phyloP scores from a whole-genome alignment of 2,888 invertebrate species.

The Sarcophaga variegata region DNA sequence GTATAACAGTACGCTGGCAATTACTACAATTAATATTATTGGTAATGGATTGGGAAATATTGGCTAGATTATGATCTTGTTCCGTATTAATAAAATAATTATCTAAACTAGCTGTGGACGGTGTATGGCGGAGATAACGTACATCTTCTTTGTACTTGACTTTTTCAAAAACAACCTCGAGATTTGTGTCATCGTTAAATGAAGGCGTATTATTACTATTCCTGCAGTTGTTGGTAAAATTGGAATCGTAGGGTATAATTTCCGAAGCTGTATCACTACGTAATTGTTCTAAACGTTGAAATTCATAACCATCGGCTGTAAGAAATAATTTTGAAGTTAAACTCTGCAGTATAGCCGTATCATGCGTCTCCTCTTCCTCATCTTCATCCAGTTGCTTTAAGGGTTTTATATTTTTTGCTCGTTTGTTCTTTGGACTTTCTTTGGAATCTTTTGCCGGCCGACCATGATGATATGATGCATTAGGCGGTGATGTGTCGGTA shows the following conservation, averaged over 20 bases:
- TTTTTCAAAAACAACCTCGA: slow-evolving; percentile 78
- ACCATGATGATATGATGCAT: slow-evolving; percentile 32
- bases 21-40: slow-evolving; percentile 25
- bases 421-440: slow-evolving; percentile 48
- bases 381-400: slow-evolving; percentile 67
- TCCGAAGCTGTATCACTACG: slow-evolving; percentile 71
- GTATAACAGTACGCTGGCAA: slow-evolving; percentile 28
- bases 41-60: not conserved
- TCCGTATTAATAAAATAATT: slow-evolving; percentile 70
- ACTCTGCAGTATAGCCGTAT: slow-evolving; percentile 70
- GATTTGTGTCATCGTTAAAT: slow-evolving; percentile 48
- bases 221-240: slow-evolving; percentile 6
- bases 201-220: slow-evolving; percentile 17
- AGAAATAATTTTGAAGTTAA: slow-evolving; percentile 72
- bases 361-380: slow-evolving; percentile 75
- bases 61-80: slow-evolving; percentile 59
- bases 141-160: slow-evolving; percentile 79
- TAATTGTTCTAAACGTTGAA: slow-evolving; percentile 68
- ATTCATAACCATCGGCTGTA: slow-evolving; percentile 73
- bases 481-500: slow-evolving; percentile 59
- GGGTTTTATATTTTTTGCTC: slow-evolving; percentile 29
- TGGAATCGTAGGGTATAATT: slow-evolving; percentile 67
- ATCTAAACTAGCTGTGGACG: slow-evolving; percentile 78
- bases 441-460: slow-evolving; percentile 56
- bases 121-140: slow-evolving; percentile 80